A percentile compares a stretch with the other conserved stretches of the same genome.
Conservation (phyloP, 1,140 invertebrate species). For the Hetaerina americana region DNA sequence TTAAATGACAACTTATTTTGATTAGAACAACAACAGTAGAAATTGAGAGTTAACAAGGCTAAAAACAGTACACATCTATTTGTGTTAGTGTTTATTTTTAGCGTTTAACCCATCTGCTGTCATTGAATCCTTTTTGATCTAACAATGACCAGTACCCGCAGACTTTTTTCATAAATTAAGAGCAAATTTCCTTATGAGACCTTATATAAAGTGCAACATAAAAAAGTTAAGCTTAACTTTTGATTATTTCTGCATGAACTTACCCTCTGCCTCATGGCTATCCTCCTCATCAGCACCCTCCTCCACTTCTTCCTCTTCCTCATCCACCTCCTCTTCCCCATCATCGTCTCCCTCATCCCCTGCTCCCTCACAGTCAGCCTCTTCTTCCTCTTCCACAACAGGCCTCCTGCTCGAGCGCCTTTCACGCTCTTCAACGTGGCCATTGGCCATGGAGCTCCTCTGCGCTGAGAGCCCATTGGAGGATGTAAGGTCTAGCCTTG, state of each 20-base stretch:
- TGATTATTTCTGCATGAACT: constrained; percentile 10
- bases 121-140: no score
- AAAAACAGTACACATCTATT: no score
- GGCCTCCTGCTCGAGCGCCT: neutral
- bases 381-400: constrained; percentile 2
- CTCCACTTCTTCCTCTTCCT: constrained; percentile 21
- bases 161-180: no score
- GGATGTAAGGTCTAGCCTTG: neutral
- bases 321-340: constrained; percentile 16
- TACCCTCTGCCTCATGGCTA: constrained; percentile 15
- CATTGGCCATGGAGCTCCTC: neutral
- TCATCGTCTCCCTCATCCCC: neutral
- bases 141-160: no score
- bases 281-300: constrained; percentile 18
- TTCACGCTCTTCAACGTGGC: neutral
- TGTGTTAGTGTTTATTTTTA: no score
- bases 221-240: constrained; percentile 14
- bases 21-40: no score
- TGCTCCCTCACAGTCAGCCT: neutral
- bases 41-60: no score
- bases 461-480: neutral
- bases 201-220: neutral
- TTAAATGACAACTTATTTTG: no score
- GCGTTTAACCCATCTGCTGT: no score
- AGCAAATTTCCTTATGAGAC: no score